Percentiles rank a stretch among this genome's conserved stretches.
phyloP scores from a whole-genome alignment of 2,888 invertebrate genomes.

The Xanthostigma xanthostigma region DNA sequence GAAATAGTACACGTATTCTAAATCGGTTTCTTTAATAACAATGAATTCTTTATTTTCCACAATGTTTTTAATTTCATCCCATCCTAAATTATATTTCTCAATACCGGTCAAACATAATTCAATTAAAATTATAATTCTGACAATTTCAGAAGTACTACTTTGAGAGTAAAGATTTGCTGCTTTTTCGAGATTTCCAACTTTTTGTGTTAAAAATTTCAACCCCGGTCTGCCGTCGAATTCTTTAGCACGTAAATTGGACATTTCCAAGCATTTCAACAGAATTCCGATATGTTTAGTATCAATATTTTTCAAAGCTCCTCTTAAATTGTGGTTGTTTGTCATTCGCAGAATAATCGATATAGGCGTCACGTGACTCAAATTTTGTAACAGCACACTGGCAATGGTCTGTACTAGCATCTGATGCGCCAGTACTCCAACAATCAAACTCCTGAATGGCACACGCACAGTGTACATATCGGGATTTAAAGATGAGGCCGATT shows the following conservation, averaged over 20 bases:
- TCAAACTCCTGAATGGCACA: conserved; percentile 75
- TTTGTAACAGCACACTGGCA: conserved; percentile 69
- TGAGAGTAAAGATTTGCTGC: conserved; percentile 87
- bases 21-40: conserved; percentile 16
- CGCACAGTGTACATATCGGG: conserved; percentile 65
- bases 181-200: conserved; percentile 72
- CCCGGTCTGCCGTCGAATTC: conserved; percentile 86
- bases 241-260: conserved; percentile 66
- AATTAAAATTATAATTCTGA: conserved; percentile 72
- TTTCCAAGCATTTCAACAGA: conserved; percentile 61
- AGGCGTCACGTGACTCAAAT: conserved; percentile 28
- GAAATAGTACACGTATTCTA: conserved; percentile 26
- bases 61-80: conserved; percentile 45
- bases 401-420: conserved; percentile 86
- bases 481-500: conserved; percentile 52
- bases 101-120: conserved; percentile 69
- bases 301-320: conserved; percentile 29
- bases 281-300: conserved; percentile 49
- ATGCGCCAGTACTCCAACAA: conserved; percentile 80
- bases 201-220: conserved; percentile 84
- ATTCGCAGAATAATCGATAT: conserved; percentile 29
- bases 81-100: conserved; percentile 42
- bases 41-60: conserved; percentile 28
- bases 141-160: conserved; percentile 83
- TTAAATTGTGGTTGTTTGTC: conserved; percentile 24